Evolutionary conservation across 2,888 invertebrate species (phyloP).

Genomic region (Stenodera caucasica): DNA sequence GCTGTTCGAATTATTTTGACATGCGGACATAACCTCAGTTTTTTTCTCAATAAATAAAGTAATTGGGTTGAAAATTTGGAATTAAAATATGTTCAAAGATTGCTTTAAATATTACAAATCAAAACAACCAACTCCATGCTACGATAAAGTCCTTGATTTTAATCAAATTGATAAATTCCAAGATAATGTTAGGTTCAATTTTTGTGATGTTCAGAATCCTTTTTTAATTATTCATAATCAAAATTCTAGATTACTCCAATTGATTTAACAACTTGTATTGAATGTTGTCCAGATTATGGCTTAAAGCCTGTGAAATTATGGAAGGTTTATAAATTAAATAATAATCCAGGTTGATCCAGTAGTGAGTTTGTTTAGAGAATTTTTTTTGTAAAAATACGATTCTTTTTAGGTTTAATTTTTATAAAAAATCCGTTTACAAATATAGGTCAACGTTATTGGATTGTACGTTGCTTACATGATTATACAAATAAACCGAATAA

Average conservation of each 20-base stretch:
- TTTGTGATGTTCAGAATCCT: not conserved
- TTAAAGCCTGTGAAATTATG: slow-evolving; percentile 60
- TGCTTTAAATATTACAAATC: slow-evolving; percentile 81
- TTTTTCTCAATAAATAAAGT: not conserved
- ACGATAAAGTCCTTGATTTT: slow-evolving; percentile 66
- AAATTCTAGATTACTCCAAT: slow-evolving; percentile 48
- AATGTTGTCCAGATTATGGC: slow-evolving; percentile 47
- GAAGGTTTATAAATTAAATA: slow-evolving; percentile 64
- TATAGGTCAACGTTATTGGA: slow-evolving; percentile 82
- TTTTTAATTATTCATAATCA: slow-evolving; percentile 9
- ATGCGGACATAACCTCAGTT: slow-evolving; percentile 20
- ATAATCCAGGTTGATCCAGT: slow-evolving; percentile 64
- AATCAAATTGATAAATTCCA: slow-evolving; percentile 36
- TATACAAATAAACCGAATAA: slow-evolving; percentile 76
- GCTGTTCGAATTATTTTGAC: too few relatives aligned
- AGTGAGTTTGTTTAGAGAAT: too few relatives aligned
- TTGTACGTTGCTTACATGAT: slow-evolving; percentile 72
- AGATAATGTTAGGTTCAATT: slow-evolving; percentile 25
- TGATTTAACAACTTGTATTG: slow-evolving; percentile 24
- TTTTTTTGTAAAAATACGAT: slow-evolving; percentile 7
- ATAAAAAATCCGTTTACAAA: slow-evolving; percentile 82
- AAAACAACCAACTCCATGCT: slow-evolving; percentile 65
- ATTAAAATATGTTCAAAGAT: slow-evolving; percentile 63
- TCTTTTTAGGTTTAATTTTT: slow-evolving; percentile 68
- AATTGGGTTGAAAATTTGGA: not conserved